Evolutionary conservation across 1,140 invertebrate genomes (phyloP), one percentile per base, ranked within the genome.

Genomic region (Tetragonula clypearis): DNA sequence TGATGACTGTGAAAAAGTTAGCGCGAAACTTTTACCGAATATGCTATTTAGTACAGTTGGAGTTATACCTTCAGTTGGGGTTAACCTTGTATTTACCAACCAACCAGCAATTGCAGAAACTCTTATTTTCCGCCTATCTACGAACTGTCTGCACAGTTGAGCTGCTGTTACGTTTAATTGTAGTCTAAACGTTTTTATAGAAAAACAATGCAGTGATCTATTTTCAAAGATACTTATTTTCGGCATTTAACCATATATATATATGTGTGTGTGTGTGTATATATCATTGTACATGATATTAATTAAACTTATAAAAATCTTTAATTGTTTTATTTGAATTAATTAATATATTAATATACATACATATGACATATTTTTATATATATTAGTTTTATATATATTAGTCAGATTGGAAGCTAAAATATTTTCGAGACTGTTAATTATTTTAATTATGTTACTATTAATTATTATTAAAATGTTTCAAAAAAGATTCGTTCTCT

Each of bases 31-130:
- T 79, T 72, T 55, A 56, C 23, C 56, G 66, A 49, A 62, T 76
- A 77, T 41, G 68, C 65, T 71, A 72, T 84, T 84, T 79, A 79
- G 76, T 62, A 76, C 82, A 49, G 82, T 79, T 79, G 71, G 62
- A 84, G 68, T 79, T 84, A 79, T 79, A 35, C 35, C 35, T 35
- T 4, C 35, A 35, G 35, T 84, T 84, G 79, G 56, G 76, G 66
- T 79, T 84, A 79, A 41, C 55, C 65, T 58, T 49, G 75, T 62
- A 79, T 84, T 79, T 79, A 72, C 82, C 41, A 49, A 79, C 41
- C n/a, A 19, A 17, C 56, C 56, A n/a, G 56, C 76, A 84, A 84
- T 84, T 84, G 56, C 76, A 72, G 76, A 35, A 71, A 84, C 76
- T 79, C 82, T 79, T 79, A 79, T 79, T 84, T 79, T 84, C 66